These are phyloP conservation scores for Percopsis omiscomaycus DNA, from an alignment of 2,797 vertebrate species.

Conservation along the genomic window DNA sequence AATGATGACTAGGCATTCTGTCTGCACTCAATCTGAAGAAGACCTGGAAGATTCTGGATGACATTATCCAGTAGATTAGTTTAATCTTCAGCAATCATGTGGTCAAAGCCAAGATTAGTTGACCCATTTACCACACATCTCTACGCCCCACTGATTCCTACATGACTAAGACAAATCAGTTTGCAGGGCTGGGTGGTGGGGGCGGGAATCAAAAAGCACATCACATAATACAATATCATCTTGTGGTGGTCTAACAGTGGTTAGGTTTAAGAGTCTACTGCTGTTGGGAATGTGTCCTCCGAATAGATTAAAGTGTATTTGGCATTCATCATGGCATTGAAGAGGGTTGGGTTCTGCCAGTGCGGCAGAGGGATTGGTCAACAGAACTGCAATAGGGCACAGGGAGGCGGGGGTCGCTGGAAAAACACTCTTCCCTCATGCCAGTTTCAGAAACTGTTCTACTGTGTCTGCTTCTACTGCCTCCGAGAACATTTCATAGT, in stretches of 20 bases:
- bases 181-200: conserved; percentile 32
- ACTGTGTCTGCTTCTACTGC: conserved; percentile 90
- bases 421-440: conserved; percentile 67
- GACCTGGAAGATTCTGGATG: conserved; percentile 46
- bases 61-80: conserved; percentile 56
- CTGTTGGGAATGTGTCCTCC: conserved; percentile 52
- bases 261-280: conserved; percentile 5
- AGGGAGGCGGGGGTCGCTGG: conserved; percentile 15
- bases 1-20: conserved; percentile 14
- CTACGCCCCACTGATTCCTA: conserved; percentile 40
- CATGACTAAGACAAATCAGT: conserved; percentile 35
- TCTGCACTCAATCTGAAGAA: conserved; percentile 44
- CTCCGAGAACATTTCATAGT: conserved; percentile 89
- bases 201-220: not conserved
- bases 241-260: not conserved
- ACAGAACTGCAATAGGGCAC: conserved; percentile 30
- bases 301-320: conserved; percentile 67
- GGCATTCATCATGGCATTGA: conserved; percentile 76
- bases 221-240: conserved; percentile 13
- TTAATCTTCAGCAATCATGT: conserved; percentile 51
- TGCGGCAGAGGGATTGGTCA: conserved; percentile 37
- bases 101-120: conserved; percentile 47
- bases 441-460: conserved; percentile 91
- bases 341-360: conserved; percentile 18
- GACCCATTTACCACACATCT: conserved; percentile 56